Evolutionary conservation across 2,113 vertebrate genomes (phyloP), one percentile per base, ranked within the genome.

Genomic region (Odocoileus virginianus): DNA sequence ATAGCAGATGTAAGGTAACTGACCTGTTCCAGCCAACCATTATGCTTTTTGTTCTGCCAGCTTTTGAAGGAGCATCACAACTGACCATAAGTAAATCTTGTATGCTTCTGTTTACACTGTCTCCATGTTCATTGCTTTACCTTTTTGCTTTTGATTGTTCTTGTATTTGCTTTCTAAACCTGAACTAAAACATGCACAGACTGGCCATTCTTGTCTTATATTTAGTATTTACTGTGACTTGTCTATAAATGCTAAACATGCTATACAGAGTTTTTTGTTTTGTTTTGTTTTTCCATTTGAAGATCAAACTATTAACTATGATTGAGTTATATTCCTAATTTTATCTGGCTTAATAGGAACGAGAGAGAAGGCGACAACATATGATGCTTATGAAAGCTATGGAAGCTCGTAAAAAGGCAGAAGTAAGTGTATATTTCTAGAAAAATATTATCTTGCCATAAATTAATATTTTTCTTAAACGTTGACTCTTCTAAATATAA

Each of bases 361-460:
- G 99, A 96, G 99, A 99, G 97, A 99, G 99, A 98, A 99, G 99
- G 76, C 98, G 99, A 87, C 99, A 99, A 95, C 99, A 99, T 93
- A 99, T 99, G 99, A 99, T 99, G 99, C 99, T 99, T 90, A 99
- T 99, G 99, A 99, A 99, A 99, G 99, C 99, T 89, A 99, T 99
- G 98, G 99, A 99, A 95, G 99, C 99, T 85, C 99, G 99, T 93
- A 99, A 99, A 97, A 99, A 99, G 98, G 99, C 99, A 67, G 99
- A 99, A 99, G 99, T 99, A 98, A 98, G 99, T 99, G 83, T 96
- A 58, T 78, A 10, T 36, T 61, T 94, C 74, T 97, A 55, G 36
- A 90, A 71, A 92, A 92, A 92, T 3, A 21, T 88, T 97, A 76
- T 85, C 2, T 0, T 94, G 19, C 82, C 40, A 87, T 78, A 90